Evolutionary conservation across 2,888 invertebrate species (phyloP).

Genomic region (Nemurella pictetii): DNA sequence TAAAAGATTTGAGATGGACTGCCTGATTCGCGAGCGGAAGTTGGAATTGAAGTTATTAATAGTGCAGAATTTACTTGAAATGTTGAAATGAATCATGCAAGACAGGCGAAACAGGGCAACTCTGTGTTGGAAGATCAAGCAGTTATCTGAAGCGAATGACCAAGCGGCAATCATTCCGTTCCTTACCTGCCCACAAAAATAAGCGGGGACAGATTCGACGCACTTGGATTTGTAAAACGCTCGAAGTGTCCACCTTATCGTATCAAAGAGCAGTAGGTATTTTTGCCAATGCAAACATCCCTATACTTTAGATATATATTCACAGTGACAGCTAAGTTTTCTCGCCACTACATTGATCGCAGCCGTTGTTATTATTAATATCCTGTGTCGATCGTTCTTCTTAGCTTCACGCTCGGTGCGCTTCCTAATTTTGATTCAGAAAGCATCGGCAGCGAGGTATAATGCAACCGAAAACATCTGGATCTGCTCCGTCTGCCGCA

Average conservation of each 20-base stretch:
- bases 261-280: background rate
- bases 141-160: background rate
- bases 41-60: constrained; percentile 17
- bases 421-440: background rate
- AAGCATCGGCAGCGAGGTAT: background rate
- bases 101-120: background rate
- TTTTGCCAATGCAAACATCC: background rate
- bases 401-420: background rate
- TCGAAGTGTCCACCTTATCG: background rate
- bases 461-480: background rate
- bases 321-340: background rate
- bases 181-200: background rate
- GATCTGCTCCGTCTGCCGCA: background rate
- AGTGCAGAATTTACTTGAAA: constrained; percentile 18
- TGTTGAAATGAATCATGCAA: constrained; percentile 2
- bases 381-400: background rate
- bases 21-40: constrained; percentile 1
- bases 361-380: background rate
- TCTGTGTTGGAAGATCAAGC: background rate
- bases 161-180: background rate
- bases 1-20: background rate
- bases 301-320: background rate
- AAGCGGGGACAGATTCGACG: background rate
- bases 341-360: background rate
- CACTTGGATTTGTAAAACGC: background rate